phyloP scores from a whole-genome alignment of 1,140 invertebrate species.

The Octopus sinensis region DNA sequence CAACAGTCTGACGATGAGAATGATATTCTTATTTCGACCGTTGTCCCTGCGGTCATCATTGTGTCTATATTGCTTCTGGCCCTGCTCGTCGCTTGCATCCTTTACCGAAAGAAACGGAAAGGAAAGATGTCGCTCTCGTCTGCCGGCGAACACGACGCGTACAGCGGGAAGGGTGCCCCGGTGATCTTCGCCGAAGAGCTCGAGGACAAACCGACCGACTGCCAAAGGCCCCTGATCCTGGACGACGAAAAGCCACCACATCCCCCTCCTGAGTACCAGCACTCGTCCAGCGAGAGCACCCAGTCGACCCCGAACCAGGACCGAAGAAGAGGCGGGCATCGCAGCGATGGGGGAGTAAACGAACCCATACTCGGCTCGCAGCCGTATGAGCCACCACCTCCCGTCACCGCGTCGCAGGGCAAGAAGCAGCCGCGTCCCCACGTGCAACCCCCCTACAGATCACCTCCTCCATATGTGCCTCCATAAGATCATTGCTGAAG shows the following conservation, averaged over 20 bases:
- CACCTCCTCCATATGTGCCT: slow-evolving; percentile 47
- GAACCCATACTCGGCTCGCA: slow-evolving; percentile 53
- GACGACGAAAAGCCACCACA: slow-evolving; percentile 89
- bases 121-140: slow-evolving; percentile 73
- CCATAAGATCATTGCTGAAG: slow-evolving; percentile 31
- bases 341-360: slow-evolving; percentile 44
- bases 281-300: slow-evolving; percentile 56
- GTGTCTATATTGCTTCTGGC: slow-evolving; percentile 83
- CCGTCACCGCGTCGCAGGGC: slow-evolving; percentile 68
- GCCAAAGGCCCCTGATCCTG: slow-evolving; percentile 87
- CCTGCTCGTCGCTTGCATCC: slow-evolving; percentile 79
- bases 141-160: slow-evolving; percentile 63
- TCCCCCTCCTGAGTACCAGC: slow-evolving; percentile 73
- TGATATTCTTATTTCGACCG: slow-evolving; percentile 84
- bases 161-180: slow-evolving; percentile 82
- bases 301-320: slow-evolving; percentile 56
- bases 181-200: slow-evolving; percentile 90
- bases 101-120: slow-evolving; percentile 78
- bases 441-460: slow-evolving; percentile 41
- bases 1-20: slow-evolving; percentile 54
- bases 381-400: slow-evolving; percentile 75
- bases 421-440: slow-evolving; percentile 46
- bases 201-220: slow-evolving; percentile 78
- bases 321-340: slow-evolving; percentile 48
- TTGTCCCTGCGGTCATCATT: slow-evolving; percentile 85